Conservation (phyloP, 2,113 vertebrate genomes). For the Cyanoliseus patagonus region DNA sequence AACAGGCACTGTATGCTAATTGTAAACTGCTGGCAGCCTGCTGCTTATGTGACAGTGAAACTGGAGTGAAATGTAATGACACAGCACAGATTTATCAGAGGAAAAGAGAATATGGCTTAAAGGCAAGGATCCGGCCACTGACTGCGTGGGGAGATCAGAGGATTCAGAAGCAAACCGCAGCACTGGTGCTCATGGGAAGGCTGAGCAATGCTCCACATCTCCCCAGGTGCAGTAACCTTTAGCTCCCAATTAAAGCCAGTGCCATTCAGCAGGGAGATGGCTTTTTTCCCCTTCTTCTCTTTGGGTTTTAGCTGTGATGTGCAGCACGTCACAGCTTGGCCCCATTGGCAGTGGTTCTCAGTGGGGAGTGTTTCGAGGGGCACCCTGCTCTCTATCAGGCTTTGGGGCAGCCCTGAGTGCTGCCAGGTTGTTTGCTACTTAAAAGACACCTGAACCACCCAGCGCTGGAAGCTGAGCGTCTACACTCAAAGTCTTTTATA, state of each 20-base stretch:
- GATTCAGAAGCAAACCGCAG: accelerated
- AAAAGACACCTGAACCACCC: background rate
- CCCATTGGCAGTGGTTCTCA: accelerated
- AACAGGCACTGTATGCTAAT: accelerated
- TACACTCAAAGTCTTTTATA: too few relatives aligned
- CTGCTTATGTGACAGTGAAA: accelerated
- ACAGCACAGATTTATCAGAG: background rate
- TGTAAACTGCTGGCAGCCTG: background rate
- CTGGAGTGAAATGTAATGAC: background rate
- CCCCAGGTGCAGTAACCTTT: background rate
- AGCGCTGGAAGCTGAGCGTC: background rate
- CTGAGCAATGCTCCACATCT: accelerated
- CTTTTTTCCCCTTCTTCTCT: accelerated
- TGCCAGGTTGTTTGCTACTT: background rate
- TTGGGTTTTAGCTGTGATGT: too few relatives aligned
- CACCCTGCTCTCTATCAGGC: background rate
- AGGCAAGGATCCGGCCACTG: accelerated
- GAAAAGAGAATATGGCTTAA: background rate
- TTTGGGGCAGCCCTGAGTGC: background rate
- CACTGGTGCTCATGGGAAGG: accelerated
- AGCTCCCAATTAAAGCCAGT: accelerated
- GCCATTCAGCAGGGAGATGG: accelerated
- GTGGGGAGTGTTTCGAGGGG: accelerated
- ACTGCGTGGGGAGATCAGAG: accelerated
- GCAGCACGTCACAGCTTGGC: accelerated